Evolutionary conservation across 2,113 vertebrate species (phyloP).

Genomic region (Dicaeum eximium): DNA sequence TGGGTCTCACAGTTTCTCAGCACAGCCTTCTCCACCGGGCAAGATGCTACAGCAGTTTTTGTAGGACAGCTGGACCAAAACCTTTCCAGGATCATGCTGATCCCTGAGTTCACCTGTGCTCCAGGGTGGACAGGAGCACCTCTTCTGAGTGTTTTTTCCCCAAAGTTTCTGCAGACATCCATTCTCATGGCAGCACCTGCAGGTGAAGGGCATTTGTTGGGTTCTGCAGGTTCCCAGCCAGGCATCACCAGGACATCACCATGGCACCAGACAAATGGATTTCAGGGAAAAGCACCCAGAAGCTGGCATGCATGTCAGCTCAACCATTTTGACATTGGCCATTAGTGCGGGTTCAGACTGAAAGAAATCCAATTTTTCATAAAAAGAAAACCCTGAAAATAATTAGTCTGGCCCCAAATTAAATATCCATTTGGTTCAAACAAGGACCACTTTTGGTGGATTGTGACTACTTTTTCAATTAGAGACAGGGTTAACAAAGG

Average conservation of each 20-base stretch:
- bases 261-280: background rate
- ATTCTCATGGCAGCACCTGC: background rate
- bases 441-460: background rate
- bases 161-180: background rate
- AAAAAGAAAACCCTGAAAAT: background rate
- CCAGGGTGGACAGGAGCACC: background rate
- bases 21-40: background rate
- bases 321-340: background rate
- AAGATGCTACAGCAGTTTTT: background rate
- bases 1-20: background rate
- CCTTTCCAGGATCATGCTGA: background rate
- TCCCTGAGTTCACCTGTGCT: background rate
- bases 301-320: background rate
- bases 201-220: background rate
- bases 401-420: background rate
- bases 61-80: background rate
- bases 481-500: background rate
- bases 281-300: background rate
- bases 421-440: background rate
- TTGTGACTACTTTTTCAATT: background rate
- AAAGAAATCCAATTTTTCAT: background rate
- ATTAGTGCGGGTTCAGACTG: background rate
- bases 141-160: background rate
- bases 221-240: background rate
- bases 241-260: too few relatives aligned